Evolutionary conservation across 2,888 invertebrate species (phyloP).

Genomic region (Pseudococcus viburni): DNA sequence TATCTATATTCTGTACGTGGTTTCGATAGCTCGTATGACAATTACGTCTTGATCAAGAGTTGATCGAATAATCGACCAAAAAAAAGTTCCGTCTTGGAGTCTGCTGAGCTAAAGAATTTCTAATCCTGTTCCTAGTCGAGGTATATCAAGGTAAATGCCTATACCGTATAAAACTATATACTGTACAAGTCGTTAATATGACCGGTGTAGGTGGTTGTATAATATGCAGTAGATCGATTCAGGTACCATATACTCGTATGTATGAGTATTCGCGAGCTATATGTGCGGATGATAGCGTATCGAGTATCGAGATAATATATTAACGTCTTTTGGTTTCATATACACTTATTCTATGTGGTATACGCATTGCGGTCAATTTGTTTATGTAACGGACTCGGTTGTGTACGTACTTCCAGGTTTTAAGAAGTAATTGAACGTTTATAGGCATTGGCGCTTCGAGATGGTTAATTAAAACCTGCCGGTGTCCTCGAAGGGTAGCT

Average conservation of each 20-base stretch:
- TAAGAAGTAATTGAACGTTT: slow-evolving; percentile 4
- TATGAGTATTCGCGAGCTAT: neutral
- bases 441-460: neutral
- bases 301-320: slow-evolving; percentile 52
- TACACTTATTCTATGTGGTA: neutral
- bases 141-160: slow-evolving; percentile 40
- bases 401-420: slow-evolving; percentile 40
- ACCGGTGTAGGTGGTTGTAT: slow-evolving; percentile 56
- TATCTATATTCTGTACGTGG: neutral
- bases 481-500: slow-evolving; percentile 28
- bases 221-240: neutral
- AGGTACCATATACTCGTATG: neutral
- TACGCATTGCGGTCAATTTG: slow-evolving; percentile 53
- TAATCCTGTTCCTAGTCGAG: slow-evolving; percentile 49
- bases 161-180: neutral
- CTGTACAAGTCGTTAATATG: slow-evolving; percentile 46
- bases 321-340: slow-evolving; percentile 55
- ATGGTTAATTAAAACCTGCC: slow-evolving; percentile 6
- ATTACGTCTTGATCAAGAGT: slow-evolving; percentile 31
- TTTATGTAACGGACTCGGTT: slow-evolving; percentile 27
- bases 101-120: slow-evolving; percentile 25
- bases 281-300: slow-evolving; percentile 43
- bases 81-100: slow-evolving; percentile 48
- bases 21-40: slow-evolving; percentile 17
- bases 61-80: slow-evolving; percentile 37